These are phyloP conservation scores for Caenorhabditis wallacei DNA, from an alignment of 2,888 invertebrate genomes.

Conservation along the genomic window DNA sequence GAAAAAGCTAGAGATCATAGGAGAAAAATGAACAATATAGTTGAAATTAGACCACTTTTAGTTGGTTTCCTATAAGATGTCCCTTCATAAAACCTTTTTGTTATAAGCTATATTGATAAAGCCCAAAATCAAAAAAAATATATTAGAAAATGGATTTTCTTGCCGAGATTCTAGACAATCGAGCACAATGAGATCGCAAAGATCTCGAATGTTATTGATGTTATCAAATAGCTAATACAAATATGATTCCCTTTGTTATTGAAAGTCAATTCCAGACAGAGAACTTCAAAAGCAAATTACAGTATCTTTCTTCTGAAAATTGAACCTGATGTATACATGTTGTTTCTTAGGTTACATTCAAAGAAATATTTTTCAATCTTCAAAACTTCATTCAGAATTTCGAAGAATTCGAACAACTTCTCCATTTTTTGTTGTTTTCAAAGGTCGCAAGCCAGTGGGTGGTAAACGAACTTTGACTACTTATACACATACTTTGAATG, in stretches of 20 bases:
- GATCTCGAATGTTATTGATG: no score
- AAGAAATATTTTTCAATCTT: slow-evolving; percentile 3
- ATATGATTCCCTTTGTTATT: no score
- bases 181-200: no score
- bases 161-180: no score
- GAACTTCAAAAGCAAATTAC: not conserved
- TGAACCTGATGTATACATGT: slow-evolving; percentile 11
- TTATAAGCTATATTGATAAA: no score
- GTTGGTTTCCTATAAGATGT: no score
- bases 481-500: slow-evolving; percentile 11
- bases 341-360: not conserved
- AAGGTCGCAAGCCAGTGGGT: slow-evolving; percentile 26
- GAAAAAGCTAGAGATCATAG: not conserved
- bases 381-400: not conserved
- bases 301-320: not conserved
- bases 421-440: slow-evolving; percentile 12
- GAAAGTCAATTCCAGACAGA: no score
- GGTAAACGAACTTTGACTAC: slow-evolving; percentile 38
- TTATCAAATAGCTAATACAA: no score
- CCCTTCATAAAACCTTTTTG: no score
- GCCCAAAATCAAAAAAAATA: no score
- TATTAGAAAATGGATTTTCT: no score
- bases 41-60: no score
- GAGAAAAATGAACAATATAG: not conserved
- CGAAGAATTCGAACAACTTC: not conserved